Percentiles rank a stretch among this genome's conserved stretches.
Conservation (phyloP, 2,113 vertebrate species). For the Hylia prasina region DNA sequence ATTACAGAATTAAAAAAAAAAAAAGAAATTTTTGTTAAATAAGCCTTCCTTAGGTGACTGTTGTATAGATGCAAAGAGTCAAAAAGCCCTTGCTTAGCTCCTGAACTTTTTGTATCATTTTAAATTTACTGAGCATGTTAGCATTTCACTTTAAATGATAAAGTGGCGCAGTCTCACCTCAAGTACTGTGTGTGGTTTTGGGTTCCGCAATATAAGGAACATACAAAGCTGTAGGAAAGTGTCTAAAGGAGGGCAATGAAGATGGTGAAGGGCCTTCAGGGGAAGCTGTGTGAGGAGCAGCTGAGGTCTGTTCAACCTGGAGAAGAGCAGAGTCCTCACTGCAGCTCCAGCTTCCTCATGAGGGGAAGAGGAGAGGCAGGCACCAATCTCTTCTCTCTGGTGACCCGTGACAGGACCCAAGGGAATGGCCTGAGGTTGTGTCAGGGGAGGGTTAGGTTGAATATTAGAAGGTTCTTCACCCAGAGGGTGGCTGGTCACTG, state of each 20-base stretch:
- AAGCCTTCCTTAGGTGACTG: neutral
- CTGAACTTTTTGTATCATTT: neutral
- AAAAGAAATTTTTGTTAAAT: neutral
- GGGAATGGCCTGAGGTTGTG: neutral
- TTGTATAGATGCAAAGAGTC: neutral
- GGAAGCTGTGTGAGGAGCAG: neutral
- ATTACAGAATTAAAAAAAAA: neutral
- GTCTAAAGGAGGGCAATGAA: neutral
- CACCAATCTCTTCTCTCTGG: neutral
- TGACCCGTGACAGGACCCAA: neutral
- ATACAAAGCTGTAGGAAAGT: neutral
- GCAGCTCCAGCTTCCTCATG: rapidly evolving
- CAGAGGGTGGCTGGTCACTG: neutral
- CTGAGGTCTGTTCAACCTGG: neutral
- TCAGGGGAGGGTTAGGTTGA: rapidly evolving
- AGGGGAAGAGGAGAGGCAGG: neutral
- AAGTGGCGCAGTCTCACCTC: neutral
- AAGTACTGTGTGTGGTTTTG: neutral
- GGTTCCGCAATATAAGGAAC: neutral
- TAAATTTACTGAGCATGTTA: neutral
- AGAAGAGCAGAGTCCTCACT: neutral
- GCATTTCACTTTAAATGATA: neutral
- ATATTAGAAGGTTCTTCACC: neutral
- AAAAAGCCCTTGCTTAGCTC: neutral
- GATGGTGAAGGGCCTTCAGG: neutral